phyloP scores from a whole-genome alignment of 1,140 invertebrate species.

The Drosophila virilis region DNA sequence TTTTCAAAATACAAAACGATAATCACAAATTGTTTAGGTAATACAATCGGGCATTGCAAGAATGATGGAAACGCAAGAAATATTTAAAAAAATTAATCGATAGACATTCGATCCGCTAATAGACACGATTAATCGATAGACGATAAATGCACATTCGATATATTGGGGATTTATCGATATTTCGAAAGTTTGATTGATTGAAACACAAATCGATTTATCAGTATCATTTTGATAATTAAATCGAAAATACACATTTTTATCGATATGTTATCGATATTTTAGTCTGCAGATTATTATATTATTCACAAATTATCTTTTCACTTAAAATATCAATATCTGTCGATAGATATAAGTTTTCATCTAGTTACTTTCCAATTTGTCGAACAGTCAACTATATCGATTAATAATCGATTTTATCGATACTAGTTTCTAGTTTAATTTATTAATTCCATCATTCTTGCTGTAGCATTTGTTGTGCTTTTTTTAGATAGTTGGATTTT shows the following conservation, averaged over 20 bases:
- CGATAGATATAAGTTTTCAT: too few relatives aligned
- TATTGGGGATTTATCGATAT: too few relatives aligned
- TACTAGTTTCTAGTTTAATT: too few relatives aligned
- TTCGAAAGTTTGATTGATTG: too few relatives aligned
- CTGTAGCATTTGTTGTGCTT: background rate
- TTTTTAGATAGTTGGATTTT: background rate
- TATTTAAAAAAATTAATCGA: background rate
- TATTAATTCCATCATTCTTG: slow-evolving; percentile 12
- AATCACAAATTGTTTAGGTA: slow-evolving; percentile 34
- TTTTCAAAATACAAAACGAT: slow-evolving; percentile 45
- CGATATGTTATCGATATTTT: slow-evolving; percentile 6
- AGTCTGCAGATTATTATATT: background rate
- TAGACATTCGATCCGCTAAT: background rate
- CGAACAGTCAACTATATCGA: too few relatives aligned
- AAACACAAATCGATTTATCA: too few relatives aligned
- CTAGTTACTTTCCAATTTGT: too few relatives aligned
- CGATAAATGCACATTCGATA: too few relatives aligned
- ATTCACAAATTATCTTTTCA: too few relatives aligned
- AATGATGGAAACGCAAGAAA: background rate
- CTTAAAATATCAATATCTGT: too few relatives aligned
- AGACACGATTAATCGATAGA: background rate
- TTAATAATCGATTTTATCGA: background rate
- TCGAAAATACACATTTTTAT: background rate
- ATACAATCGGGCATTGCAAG: slow-evolving; percentile 1
- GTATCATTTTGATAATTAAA: too few relatives aligned